Conservation (phyloP, 2,888 invertebrate species). For the Pachydiplax longipennis region DNA sequence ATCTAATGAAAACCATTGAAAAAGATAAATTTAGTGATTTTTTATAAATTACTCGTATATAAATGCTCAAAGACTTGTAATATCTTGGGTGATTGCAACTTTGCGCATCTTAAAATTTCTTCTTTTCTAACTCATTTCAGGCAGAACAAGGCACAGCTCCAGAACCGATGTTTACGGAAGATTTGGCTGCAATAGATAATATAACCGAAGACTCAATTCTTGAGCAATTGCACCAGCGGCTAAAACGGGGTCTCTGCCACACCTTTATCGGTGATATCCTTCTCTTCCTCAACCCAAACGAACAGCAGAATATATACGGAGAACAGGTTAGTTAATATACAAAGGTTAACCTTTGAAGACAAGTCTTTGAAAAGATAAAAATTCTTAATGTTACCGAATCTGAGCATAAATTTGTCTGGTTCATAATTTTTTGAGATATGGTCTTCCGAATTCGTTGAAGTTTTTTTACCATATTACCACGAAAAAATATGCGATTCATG, state of each 20-base stretch:
- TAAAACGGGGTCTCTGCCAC: constrained; percentile 72
- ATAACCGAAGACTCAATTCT: constrained; percentile 77
- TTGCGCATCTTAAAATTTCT: not conserved
- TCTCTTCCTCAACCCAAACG: constrained; percentile 81
- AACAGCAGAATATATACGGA: constrained; percentile 74
- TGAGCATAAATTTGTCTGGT: not conserved
- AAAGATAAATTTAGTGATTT: too few species aligned
- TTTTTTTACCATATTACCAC: too few species aligned
- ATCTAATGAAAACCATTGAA: too few species aligned
- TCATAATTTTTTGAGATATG: too few species aligned
- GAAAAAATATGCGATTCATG: too few species aligned
- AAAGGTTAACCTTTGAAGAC: not conserved
- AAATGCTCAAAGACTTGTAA: too few species aligned
- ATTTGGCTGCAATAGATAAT: constrained; percentile 78
- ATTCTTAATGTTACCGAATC: not conserved
- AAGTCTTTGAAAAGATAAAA: not conserved
- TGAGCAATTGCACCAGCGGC: constrained; percentile 72
- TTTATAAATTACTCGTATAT: too few species aligned
- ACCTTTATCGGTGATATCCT: constrained; percentile 84
- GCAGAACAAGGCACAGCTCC: constrained; percentile 61
- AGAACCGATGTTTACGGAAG: constrained; percentile 81
- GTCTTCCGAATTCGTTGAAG: too few species aligned
- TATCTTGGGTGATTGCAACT: not conserved
- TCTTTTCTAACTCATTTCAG: not conserved
- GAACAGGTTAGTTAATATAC: constrained; percentile 66